Evolutionary conservation across 2,113 vertebrate genomes (phyloP).

Genomic region (Lota lota): DNA sequence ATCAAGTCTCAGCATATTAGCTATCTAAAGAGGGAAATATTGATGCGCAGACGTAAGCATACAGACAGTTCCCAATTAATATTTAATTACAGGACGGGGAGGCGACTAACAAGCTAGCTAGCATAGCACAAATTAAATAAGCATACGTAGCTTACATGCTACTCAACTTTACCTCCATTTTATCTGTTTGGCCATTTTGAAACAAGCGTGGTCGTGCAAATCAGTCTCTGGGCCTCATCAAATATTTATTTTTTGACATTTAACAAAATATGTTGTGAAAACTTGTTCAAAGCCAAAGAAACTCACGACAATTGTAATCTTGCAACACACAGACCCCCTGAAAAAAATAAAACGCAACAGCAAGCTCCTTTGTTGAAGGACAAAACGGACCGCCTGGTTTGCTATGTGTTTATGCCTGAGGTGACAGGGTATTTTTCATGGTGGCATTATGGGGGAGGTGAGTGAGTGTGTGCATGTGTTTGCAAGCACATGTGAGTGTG

Average conservation of each 20-base stretch:
- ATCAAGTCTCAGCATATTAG: constrained; percentile 42
- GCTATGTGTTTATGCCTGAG: constrained; percentile 17
- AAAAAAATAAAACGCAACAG: not conserved
- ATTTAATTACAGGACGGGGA: constrained; percentile 43
- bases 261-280: not conserved
- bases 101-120: constrained; percentile 27
- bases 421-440: constrained; percentile 15
- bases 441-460: constrained; percentile 11
- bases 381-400: not conserved
- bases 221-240: too few relatives aligned
- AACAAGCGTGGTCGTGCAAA: too few relatives aligned
- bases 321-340: not conserved
- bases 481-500: not conserved
- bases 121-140: too few relatives aligned
- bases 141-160: too few relatives aligned
- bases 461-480: constrained; percentile 2
- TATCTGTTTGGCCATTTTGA: too few relatives aligned
- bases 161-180: too few relatives aligned
- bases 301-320: constrained; percentile 5
- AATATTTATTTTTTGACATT: too few relatives aligned
- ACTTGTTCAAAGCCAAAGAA: not conserved
- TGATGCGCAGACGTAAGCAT: constrained; percentile 48
- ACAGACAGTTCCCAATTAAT: constrained; percentile 39
- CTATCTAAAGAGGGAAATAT: constrained; percentile 57
- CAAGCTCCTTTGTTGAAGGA: not conserved